phyloP scores from a whole-genome alignment of 2,888 invertebrate genomes.

The Chaetogeoica ovagalla region DNA sequence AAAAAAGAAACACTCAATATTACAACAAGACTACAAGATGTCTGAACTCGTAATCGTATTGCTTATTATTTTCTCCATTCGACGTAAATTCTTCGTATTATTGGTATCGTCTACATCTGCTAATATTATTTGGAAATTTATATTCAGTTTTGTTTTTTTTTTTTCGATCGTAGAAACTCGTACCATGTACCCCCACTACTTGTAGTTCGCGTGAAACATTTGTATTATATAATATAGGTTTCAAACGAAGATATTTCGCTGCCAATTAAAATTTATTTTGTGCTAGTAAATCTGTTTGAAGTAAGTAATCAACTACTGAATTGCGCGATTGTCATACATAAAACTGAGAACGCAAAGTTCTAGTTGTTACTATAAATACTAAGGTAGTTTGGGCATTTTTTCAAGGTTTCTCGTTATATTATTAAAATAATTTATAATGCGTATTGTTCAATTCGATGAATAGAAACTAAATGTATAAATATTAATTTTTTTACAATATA shows the following conservation, averaged over 20 bases:
- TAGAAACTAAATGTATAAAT: slow-evolving; percentile 31
- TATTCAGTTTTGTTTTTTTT: not conserved
- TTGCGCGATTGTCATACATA: slow-evolving; percentile 31
- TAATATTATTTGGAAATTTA: no score
- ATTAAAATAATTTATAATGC: slow-evolving; percentile 35
- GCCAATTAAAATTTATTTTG: slow-evolving; percentile 35
- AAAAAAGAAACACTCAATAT: no score
- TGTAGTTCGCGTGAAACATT: no score
- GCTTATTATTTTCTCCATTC: no score
- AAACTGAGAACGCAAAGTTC: slow-evolving; percentile 1
- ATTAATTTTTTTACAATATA: slow-evolving; percentile 9
- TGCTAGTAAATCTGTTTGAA: slow-evolving; percentile 23
- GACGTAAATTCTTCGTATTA: no score
- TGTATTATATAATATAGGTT: not conserved
- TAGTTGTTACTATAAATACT: slow-evolving; percentile 11
- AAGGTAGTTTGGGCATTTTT: slow-evolving; percentile 8
- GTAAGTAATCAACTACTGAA: slow-evolving; percentile 35
- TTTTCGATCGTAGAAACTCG: slow-evolving; percentile 9
- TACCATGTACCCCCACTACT: not conserved
- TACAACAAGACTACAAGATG: no score
- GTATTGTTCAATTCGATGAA: slow-evolving; percentile 29
- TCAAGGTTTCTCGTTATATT: slow-evolving; percentile 38
- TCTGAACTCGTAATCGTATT: no score
- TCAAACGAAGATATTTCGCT: slow-evolving; percentile 1
- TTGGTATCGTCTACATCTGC: no score